Evolutionary conservation across 1,140 invertebrate species (phyloP).

Genomic region (Cotesia typhae): DNA sequence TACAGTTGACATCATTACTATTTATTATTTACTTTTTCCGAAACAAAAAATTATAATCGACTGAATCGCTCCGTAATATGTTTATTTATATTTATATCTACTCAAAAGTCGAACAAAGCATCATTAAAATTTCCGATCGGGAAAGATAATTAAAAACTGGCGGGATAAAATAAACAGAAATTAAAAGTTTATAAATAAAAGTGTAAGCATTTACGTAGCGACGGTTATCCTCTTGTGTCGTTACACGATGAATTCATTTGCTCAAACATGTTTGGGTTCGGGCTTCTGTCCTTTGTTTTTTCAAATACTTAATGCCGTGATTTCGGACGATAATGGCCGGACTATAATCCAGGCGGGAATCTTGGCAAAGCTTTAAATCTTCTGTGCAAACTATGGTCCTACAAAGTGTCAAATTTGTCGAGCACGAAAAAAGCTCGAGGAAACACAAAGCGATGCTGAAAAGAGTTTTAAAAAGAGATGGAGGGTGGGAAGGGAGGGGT

Average conservation of each 20-base stretch:
- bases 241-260: not conserved
- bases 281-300: not conserved
- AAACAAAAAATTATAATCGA: too few species aligned
- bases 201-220: not conserved
- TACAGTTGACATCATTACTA: too few species aligned
- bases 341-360: constrained; percentile 1
- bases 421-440: not conserved
- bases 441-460: not conserved
- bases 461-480: too few species aligned
- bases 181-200: not conserved
- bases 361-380: constrained; percentile 26
- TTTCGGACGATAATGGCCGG: constrained; percentile 15
- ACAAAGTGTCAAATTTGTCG: constrained; percentile 20
- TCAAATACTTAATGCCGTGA: not conserved
- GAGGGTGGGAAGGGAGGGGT: too few species aligned
- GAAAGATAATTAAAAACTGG: too few species aligned
- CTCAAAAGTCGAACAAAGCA: too few species aligned
- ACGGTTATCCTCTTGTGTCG: constrained; percentile 10
- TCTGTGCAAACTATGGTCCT: constrained; percentile 15
- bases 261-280: too few species aligned
- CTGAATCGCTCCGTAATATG: too few species aligned
- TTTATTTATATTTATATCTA: too few species aligned
- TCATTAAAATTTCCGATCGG: too few species aligned
- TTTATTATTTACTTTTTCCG: too few species aligned
- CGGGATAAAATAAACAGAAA: too few species aligned